Evolutionary conservation across 1,140 invertebrate species (phyloP).

Genomic region (Helicoverpa zea): DNA sequence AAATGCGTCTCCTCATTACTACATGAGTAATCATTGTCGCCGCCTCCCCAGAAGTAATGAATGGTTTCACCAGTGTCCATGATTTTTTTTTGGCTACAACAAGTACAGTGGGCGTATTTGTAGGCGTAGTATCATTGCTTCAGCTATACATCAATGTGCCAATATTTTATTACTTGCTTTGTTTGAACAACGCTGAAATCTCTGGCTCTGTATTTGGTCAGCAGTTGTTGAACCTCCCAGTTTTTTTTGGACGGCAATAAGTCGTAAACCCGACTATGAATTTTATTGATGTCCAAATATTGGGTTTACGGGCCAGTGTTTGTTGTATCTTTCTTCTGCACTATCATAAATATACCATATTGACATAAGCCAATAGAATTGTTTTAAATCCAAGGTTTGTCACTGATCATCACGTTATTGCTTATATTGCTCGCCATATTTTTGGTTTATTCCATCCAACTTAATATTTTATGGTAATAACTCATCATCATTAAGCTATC

Average conservation of each 20-base stretch:
- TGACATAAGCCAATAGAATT: background rate
- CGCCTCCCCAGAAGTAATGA: slow-evolving; percentile 28
- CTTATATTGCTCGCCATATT: background rate
- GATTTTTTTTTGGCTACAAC: slow-evolving; percentile 32
- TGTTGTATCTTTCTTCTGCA: background rate
- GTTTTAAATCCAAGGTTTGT: background rate
- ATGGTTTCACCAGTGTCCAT: slow-evolving; percentile 21
- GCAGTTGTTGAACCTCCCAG: slow-evolving; percentile 6
- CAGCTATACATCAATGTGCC: slow-evolving; percentile 40
- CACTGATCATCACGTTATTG: background rate
- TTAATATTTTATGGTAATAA: background rate
- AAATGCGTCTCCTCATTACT: slow-evolving; percentile 34
- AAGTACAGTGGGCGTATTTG: slow-evolving; percentile 30
- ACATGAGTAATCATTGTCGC: slow-evolving; percentile 30
- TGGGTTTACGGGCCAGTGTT: background rate
- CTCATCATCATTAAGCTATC: background rate
- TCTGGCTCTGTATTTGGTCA: slow-evolving; percentile 33
- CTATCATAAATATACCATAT: background rate
- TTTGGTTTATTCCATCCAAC: background rate
- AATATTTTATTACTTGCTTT: slow-evolving; percentile 47
- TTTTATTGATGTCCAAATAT: slow-evolving; percentile 29
- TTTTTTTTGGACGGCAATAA: slow-evolving; percentile 27
- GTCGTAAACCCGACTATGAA: slow-evolving; percentile 29
- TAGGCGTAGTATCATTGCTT: slow-evolving; percentile 36
- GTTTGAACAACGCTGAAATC: slow-evolving; percentile 40